Evolutionary conservation across 2,113 vertebrate genomes (phyloP).

Genomic region (Lathamus discolor): DNA sequence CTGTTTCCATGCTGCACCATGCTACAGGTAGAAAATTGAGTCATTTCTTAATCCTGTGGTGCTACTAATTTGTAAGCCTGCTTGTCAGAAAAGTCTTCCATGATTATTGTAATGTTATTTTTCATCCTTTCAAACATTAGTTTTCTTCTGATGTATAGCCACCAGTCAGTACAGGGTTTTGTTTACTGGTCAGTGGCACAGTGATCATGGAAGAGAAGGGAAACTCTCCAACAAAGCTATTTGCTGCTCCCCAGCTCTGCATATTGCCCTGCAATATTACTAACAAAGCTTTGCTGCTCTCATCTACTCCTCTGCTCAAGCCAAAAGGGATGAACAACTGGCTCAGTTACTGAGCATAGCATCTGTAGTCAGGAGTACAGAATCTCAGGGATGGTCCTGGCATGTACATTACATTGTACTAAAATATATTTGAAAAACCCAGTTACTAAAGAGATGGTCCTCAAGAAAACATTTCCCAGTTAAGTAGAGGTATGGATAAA

Average conservation of each 20-base stretch:
- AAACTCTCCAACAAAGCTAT: background rate
- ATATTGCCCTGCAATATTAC: rapidly evolving
- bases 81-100: background rate
- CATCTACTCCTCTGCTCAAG: background rate
- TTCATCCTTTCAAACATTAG: background rate
- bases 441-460: background rate
- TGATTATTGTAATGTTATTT: background rate
- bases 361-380: background rate
- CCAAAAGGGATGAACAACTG: background rate
- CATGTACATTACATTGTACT: background rate
- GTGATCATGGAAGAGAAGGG: background rate
- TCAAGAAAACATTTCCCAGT: background rate
- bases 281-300: background rate
- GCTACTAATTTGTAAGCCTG: background rate
- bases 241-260: background rate
- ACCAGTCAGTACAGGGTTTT: background rate
- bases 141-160: background rate
- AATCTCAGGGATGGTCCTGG: background rate
- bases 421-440: background rate
- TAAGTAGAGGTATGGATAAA: background rate
- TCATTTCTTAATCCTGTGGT: background rate
- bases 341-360: background rate
- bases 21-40: background rate
- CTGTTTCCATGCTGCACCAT: background rate
- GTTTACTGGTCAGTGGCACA: background rate